Base-by-base conservation (phyloP, 2,113 vertebrate species). In the Esox niger region DNA sequence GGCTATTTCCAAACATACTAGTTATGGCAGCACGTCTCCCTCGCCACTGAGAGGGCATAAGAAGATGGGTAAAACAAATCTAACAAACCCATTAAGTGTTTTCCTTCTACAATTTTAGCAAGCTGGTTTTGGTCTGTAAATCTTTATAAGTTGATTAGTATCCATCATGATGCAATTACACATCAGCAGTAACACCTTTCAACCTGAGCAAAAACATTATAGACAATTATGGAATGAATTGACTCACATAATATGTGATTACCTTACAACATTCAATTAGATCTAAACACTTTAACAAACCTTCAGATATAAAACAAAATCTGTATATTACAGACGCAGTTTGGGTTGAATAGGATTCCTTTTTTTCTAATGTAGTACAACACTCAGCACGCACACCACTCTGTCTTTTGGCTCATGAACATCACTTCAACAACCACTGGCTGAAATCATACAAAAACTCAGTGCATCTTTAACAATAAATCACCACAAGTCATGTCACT, bases 71-170 rank as follows among this genome's bases (percentile, higher is more conserved):
- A 15, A 9, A 52, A 52, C n/a, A 52, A 17, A 52, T 21, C 5
- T 10, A 57, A 11, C 55, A 10, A 26, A 29, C 23, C 55, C 25
- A 27, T 57, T 57, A 57, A 4, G 6, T 27, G 21, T 29, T 27
- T 23, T 11, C 55, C 23, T 56, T 11, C 33, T 52, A 52, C 29
- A 43, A 67, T 68, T 49, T 64, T 29, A 63, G 59, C 46, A 61
- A 46, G 15, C 67, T 58, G 32, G 20, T 68, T 66, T 57, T 31
- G 31, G 73, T 84, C 81, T 66, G 55, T 69, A 72, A 65, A 68
- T 82, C 66, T 75, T 76, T 56, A 43, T 8, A 76, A 43, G 70
- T 63, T 20, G 71, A 83, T 79, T 74, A 82, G 43, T 47, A 66
- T 33, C 67, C 75, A 63, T 76, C 64, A 6, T 31, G 1, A 8